phyloP scores from a whole-genome alignment of 2,888 invertebrate genomes.

The Artemia sp. region DNA sequence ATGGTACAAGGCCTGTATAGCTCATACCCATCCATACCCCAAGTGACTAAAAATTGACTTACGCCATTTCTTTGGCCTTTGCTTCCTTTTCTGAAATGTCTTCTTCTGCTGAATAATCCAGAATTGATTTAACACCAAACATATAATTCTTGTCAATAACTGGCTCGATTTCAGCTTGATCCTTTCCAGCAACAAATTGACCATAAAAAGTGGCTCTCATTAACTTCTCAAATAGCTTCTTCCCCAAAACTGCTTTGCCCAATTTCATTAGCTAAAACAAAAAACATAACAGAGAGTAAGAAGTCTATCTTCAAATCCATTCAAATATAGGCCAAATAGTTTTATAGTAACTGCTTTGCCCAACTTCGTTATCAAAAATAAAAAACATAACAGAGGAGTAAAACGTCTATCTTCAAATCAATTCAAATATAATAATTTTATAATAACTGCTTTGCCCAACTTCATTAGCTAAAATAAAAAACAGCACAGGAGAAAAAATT shows the following conservation, averaged over 20 bases:
- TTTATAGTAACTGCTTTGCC: no score
- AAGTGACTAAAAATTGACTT: constrained; percentile 32
- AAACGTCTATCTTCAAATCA: no score
- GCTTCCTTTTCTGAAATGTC: constrained; percentile 85
- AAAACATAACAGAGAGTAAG: constrained; percentile 23
- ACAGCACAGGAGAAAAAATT: no score
- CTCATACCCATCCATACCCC: no score
- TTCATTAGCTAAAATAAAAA: no score
- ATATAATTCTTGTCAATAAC: constrained; percentile 65
- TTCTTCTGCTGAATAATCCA: constrained; percentile 96
- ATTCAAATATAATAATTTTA: no score
- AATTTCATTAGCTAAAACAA: constrained; percentile 60
- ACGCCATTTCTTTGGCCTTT: constrained; percentile 84
- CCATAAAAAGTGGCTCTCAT: constrained; percentile 97
- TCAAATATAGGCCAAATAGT: no score
- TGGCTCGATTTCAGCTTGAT: constrained; percentile 67
- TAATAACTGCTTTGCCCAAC: no score
- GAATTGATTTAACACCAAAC: constrained; percentile 95
- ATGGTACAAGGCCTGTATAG: no score
- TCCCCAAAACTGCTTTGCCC: constrained; percentile 54
- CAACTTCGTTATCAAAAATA: no score
- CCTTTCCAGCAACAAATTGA: constrained; percentile 96
- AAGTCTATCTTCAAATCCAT: no score
- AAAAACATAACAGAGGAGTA: no score
- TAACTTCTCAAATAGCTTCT: constrained; percentile 54